phyloP scores from a whole-genome alignment of 2,797 vertebrate genomes.

The Sebastes oblongus region DNA sequence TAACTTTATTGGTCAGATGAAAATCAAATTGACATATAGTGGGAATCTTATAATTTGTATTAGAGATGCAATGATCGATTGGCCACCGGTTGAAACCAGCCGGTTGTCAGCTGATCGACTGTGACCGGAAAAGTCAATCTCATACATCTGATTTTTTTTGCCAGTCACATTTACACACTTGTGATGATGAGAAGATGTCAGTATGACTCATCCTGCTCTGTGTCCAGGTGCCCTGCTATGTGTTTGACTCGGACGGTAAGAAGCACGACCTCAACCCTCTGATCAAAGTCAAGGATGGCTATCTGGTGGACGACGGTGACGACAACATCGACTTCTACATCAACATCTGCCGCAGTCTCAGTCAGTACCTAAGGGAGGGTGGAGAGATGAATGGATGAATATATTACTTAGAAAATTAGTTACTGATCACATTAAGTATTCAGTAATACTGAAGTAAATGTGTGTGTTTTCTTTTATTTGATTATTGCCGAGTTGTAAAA shows the following conservation, averaged over 20 bases:
- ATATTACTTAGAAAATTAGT: background rate
- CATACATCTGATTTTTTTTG: too few species aligned
- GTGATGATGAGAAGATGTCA: background rate
- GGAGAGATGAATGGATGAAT: background rate
- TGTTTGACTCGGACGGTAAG: conserved; percentile 84
- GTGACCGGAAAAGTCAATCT: too few species aligned
- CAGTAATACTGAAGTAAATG: background rate
- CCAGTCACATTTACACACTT: too few species aligned
- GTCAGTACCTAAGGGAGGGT: conserved; percentile 72
- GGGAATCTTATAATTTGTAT: too few species aligned
- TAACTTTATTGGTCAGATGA: background rate
- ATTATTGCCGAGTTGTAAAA: background rate
- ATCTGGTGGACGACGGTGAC: conserved; percentile 91
- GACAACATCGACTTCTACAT: conserved; percentile 88
- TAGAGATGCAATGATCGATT: too few species aligned
- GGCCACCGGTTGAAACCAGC: too few species aligned
- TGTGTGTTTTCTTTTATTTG: background rate
- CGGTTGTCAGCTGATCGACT: too few species aligned
- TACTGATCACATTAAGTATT: background rate
- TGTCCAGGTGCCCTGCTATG: conserved; percentile 92
- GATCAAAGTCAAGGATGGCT: conserved; percentile 86
- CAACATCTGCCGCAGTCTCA: conserved; percentile 93
- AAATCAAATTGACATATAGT: background rate
- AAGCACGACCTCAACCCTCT: conserved; percentile 95
- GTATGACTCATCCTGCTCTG: background rate